A percentile compares a stretch with the other conserved stretches of the same genome.
Evolutionary conservation across 2,113 vertebrate species (phyloP).

Genomic region (Pedetes capensis): DNA sequence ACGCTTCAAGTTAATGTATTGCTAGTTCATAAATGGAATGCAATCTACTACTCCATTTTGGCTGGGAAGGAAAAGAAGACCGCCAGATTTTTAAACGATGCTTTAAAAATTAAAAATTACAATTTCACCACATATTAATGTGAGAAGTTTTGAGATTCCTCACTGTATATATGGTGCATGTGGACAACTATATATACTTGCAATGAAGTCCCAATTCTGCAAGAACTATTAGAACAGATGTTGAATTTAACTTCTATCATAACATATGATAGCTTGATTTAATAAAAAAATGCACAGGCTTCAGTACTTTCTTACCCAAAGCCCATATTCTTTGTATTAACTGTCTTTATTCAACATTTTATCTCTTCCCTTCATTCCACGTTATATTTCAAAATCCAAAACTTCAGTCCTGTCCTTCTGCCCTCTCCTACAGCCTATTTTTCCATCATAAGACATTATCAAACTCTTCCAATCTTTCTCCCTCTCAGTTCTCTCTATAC

Average conservation of each 20-base stretch:
- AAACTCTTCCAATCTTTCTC: not conserved
- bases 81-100: conserved; percentile 25
- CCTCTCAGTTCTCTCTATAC: too few relatives aligned
- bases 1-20: conserved; percentile 39
- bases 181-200: conserved; percentile 2
- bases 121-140: conserved; percentile 55
- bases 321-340: not conserved
- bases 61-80: conserved; percentile 31
- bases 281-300: conserved; percentile 28
- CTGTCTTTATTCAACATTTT: not conserved
- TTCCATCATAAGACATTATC: not conserved
- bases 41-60: conserved; percentile 57
- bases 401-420: not conserved
- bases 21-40: conserved; percentile 61
- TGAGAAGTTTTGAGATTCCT: conserved; percentile 31
- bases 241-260: conserved; percentile 45
- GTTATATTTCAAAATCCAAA: not conserved
- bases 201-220: conserved; percentile 25
- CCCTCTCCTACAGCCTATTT: not conserved
- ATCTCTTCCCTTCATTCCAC: not conserved
- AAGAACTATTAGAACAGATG: conserved; percentile 48
- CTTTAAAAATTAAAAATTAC: conserved; percentile 45
- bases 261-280: not conserved
- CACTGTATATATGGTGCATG: not conserved
- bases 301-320: not conserved